A percentile compares a stretch with the other conserved stretches of the same genome.
Evolutionary conservation across 1,140 invertebrate genomes (phyloP).

Genomic region (Drepana arcuata): DNA sequence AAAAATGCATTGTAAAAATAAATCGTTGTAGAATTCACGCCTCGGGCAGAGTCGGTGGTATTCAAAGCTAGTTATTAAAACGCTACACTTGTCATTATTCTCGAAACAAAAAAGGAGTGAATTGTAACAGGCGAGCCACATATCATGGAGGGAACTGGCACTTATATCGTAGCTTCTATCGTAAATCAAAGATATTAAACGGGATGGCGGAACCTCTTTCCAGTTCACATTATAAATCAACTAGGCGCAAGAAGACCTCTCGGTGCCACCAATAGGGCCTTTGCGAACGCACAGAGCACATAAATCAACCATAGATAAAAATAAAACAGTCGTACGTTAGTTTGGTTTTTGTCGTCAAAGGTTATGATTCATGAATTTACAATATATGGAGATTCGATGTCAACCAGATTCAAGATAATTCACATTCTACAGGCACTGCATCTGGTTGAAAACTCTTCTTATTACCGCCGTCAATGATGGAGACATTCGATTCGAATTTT

Average conservation of each 20-base stretch:
- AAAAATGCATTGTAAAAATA: conserved; percentile 33
- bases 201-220: conserved; percentile 65
- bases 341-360: no score
- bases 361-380: no score
- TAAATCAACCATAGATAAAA: no score
- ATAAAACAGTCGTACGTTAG: no score
- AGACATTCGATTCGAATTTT: no score
- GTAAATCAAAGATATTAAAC: conserved; percentile 72
- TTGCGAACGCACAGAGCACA: conserved; percentile 42
- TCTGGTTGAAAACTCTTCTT: no score
- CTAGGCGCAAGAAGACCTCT: conserved; percentile 42
- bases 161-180: conserved; percentile 64
- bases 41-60: conserved; percentile 16
- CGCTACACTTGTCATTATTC: conserved; percentile 56
- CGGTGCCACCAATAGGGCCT: conserved; percentile 49
- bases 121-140: conserved; percentile 52
- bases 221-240: conserved; percentile 69
- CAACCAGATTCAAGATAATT: no score
- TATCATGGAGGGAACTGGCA: conserved; percentile 61
- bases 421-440: no score
- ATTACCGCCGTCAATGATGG: no score
- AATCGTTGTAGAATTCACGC: conserved; percentile 34
- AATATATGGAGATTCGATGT: no score
- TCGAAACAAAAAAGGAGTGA: conserved; percentile 54
- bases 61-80: conserved; percentile 49